Evolutionary conservation across 1,140 invertebrate species (phyloP), one percentile per base, ranked within the genome.

Genomic region (Bombyx mori): DNA sequence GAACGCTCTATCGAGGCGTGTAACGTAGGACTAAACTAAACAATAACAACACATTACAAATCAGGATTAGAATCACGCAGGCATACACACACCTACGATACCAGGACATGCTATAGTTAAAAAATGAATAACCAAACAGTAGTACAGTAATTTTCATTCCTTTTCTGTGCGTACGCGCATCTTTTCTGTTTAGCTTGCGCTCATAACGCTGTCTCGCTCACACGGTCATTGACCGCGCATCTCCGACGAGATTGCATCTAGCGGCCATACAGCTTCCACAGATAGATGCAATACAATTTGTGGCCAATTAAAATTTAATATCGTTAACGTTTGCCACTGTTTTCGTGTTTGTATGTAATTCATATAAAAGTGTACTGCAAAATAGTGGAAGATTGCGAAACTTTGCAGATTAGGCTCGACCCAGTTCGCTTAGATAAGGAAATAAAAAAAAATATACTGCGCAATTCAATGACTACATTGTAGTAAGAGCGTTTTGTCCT

Each of bases 141-240:
- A 81, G 79, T 77, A 82, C 76, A 86, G 83, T 79, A 69, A 84
- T 82, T 83, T 86, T 80, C 71, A 82, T 84, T 86, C 77, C 77
- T 86, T 82, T 83, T 83, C 70, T 79, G 77, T 84, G 82, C 78
- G 83, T 86, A 86, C 81, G 81, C 79, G 79, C 83, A 84, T 77
- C 73, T 69, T 71, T 66, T 67, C 60, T 57, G 66, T 83, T 69
- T 51, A 74, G 56, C 56, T 78, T 74, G 58, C 58, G 59, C 75
- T 53, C 64, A 57, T 77, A 69, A 51, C 59, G 60, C 61, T 60
- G 55, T 84, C 76, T 65, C 71, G 45, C 68, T 86, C 73, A 58
- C 68, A 55, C 71, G 81, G 81, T 82, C 82, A 69, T 63, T 74
- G 83, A 85, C 81, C 83, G 73, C 63, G 57, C 80, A 83, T 84